A percentile compares a stretch with the other conserved stretches of the same genome.
Evolutionary conservation across 2,113 vertebrate species (phyloP).

Genomic region (Caloenas nicobarica): DNA sequence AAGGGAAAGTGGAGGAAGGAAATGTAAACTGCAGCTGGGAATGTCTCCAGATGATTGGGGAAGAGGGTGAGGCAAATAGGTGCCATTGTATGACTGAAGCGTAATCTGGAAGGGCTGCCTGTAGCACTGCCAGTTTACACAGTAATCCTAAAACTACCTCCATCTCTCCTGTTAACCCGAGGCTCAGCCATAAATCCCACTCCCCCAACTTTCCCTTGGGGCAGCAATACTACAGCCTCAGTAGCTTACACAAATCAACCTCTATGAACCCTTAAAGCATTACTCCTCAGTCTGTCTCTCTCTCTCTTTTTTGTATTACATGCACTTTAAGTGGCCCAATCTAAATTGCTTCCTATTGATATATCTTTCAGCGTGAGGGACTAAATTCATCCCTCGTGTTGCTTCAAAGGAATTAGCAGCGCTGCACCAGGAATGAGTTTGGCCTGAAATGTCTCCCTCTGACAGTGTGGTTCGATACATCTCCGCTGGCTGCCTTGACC

Average conservation of each 20-base stretch:
- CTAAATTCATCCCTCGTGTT: slow-evolving; percentile 62
- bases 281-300: background rate
- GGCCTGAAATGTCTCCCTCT: slow-evolving; percentile 46
- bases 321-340: slow-evolving; percentile 63
- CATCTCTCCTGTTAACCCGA: background rate
- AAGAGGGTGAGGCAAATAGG: background rate
- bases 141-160: background rate
- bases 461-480: slow-evolving; percentile 68
- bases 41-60: background rate
- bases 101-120: background rate
- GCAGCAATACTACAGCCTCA: background rate
- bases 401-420: slow-evolving; percentile 55
- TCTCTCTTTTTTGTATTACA: slow-evolving; percentile 46
- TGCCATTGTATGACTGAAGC: background rate
- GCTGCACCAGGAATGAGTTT: slow-evolving; percentile 41
- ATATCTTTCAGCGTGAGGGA: slow-evolving; percentile 62
- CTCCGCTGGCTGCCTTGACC: slow-evolving; percentile 62
- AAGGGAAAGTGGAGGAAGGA: background rate
- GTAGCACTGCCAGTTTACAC: background rate
- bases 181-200: slow-evolving; percentile 17
- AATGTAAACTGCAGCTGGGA: background rate
- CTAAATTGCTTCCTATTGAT: slow-evolving; percentile 74
- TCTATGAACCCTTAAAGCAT: slow-evolving; percentile 36
- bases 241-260: slow-evolving; percentile 34
- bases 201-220: slow-evolving; percentile 10